A percentile compares a stretch with the other conserved stretches of the same genome.
Conservation (phyloP, 1,140 invertebrate genomes). For the Ooceraea biroi region DNA sequence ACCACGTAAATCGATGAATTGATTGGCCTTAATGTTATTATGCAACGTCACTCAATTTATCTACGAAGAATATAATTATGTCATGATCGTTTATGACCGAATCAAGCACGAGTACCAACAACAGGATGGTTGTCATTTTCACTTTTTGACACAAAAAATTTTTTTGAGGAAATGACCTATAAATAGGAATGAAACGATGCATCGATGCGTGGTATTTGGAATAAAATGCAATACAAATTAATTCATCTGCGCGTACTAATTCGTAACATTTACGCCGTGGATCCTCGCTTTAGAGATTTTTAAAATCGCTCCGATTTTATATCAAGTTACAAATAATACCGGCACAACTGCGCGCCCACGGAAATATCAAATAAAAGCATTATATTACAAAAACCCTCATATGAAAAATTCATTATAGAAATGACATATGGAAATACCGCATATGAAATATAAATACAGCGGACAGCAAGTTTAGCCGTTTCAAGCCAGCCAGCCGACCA, state of each 20-base stretch:
- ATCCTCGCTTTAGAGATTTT: conserved; percentile 15
- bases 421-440: conserved; percentile 50
- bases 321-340: conserved; percentile 39
- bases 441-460: conserved; percentile 45
- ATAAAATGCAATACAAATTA: neutral
- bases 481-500: neutral
- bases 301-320: conserved; percentile 5
- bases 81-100: conserved; percentile 13
- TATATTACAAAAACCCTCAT: conserved; percentile 32
- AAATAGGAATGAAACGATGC: too few relatives aligned
- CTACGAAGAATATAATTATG: conserved; percentile 51
- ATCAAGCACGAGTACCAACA: neutral
- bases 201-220: neutral
- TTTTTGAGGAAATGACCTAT: too few relatives aligned
- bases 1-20: conserved; percentile 58
- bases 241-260: neutral
- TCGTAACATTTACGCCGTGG: conserved; percentile 10
- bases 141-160: too few relatives aligned
- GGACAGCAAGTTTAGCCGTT: conserved; percentile 24
- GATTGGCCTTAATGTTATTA: conserved; percentile 58
- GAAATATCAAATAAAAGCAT: conserved; percentile 46
- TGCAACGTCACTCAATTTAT: conserved; percentile 44
- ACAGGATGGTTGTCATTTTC: too few relatives aligned
- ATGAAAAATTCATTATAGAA: conserved; percentile 47
- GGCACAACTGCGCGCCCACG: neutral